Evolutionary conservation across 1,140 invertebrate genomes (phyloP), one percentile per base, ranked within the genome.

Genomic region (Cydia fagiglandana): DNA sequence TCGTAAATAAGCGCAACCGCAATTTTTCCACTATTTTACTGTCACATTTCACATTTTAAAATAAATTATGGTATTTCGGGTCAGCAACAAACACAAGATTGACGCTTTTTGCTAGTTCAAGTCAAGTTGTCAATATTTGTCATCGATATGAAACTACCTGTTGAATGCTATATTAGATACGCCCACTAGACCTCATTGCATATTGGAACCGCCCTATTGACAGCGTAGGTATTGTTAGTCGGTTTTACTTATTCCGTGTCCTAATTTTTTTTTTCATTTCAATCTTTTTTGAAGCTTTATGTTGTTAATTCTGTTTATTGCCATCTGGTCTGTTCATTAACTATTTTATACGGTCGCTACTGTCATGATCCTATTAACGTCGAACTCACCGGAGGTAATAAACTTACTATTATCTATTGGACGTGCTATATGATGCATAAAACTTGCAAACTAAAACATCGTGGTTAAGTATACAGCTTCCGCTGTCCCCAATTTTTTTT

Each of bases 391-490:
- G 85, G 86, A 89, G 76, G 84, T 79, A 78, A 86, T 89, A 90
- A 89, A 91, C 81, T 83, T 84, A 85, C 79, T 85, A 86, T 87
- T 87, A 85, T 82, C 74, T 79, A 80, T 77, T 78, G 73, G 81
- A 81, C 83, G 61, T 50, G 77, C 68, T 76, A 83, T 83, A 81
- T 83, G 82, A 74, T 76, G 77, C 75, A 83, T 83, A 86, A 86
- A 88, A 84, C 78, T 83, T 78, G 79, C 79, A 81, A 84, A 81
- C 74, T 79, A 75, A 34, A 70, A 76, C 66, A 15, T 73, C 56
- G 34, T 64, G 56, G 45, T 73, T 9, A 74, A 74, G 66, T 70
- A 70, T 70, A 70, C n/a, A 38, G 66, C 66, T 70, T 70, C 66
- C 66, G 30, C 38, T 70, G 66, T 45, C 66, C 66, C 66, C 17